phyloP scores from a whole-genome alignment of 2,797 vertebrate species.

The Clarias platycephalus region DNA sequence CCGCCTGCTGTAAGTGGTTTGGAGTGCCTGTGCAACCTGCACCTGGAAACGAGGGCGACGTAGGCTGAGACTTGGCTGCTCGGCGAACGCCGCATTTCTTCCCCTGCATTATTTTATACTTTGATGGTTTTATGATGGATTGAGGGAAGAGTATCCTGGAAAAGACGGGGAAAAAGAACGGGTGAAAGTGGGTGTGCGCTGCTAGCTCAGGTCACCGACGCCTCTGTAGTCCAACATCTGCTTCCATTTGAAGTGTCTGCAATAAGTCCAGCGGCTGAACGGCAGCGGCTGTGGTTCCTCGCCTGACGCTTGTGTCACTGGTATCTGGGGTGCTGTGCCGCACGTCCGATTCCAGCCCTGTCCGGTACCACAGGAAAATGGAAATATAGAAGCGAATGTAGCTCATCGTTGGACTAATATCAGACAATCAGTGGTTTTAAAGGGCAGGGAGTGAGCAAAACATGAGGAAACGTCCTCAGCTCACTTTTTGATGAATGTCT shows the following conservation, averaged over 20 bases:
- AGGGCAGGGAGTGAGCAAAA: slow-evolving; percentile 29
- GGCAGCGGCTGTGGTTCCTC: slow-evolving; percentile 52
- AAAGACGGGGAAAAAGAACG: slow-evolving; percentile 22
- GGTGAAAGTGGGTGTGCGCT: slow-evolving; percentile 44
- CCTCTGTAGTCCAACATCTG: slow-evolving; percentile 61
- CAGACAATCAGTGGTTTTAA: slow-evolving; percentile 40
- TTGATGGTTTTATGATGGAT: slow-evolving; percentile 63
- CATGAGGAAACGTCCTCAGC: slow-evolving; percentile 44
- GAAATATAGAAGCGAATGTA: slow-evolving; percentile 39
- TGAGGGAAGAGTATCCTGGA: slow-evolving; percentile 55
- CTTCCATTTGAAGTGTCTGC: slow-evolving; percentile 62
- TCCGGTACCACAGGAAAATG: slow-evolving; percentile 43
- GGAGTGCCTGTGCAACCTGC: slow-evolving; percentile 49
- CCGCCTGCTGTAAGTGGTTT: slow-evolving; percentile 49
- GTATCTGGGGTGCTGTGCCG: slow-evolving; percentile 49
- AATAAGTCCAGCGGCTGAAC: slow-evolving; percentile 50
- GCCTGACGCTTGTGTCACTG: slow-evolving; percentile 50
- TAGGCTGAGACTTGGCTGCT: slow-evolving; percentile 27
- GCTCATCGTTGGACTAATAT: slow-evolving; percentile 51
- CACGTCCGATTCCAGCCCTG: slow-evolving; percentile 38
- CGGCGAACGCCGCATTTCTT: slow-evolving; percentile 46
- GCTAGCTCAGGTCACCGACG: slow-evolving; percentile 54
- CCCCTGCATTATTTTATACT: slow-evolving; percentile 42
- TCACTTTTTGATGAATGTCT: slow-evolving; percentile 57
- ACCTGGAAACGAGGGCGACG: slow-evolving; percentile 46